A percentile compares a stretch with the other conserved stretches of the same genome.
Conservation (phyloP, 2,113 vertebrate species). For the Crocuta crocuta region DNA sequence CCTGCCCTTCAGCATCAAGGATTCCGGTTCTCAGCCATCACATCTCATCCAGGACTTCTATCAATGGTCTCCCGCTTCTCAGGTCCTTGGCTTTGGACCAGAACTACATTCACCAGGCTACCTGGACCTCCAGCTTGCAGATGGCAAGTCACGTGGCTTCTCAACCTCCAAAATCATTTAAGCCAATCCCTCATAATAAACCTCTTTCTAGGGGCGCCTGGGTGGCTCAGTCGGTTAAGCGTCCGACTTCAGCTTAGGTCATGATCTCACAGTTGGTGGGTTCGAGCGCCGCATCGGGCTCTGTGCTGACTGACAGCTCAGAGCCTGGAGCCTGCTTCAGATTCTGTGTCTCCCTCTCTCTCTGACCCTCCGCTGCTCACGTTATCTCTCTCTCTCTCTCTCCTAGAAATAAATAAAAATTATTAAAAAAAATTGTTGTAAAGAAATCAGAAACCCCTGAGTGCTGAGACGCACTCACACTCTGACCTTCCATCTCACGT, state of each 20-base stretch:
- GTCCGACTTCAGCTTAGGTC: too few relatives aligned
- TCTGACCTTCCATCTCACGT: too few relatives aligned
- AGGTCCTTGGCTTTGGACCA: neutral
- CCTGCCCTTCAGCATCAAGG: neutral
- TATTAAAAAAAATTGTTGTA: neutral
- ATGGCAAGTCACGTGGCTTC: neutral
- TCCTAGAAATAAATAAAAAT: too few relatives aligned
- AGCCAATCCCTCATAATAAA: neutral
- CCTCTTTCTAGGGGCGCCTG: neutral
- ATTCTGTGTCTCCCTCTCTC: too few relatives aligned
- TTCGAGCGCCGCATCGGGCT: too few relatives aligned
- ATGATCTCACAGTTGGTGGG: too few relatives aligned
- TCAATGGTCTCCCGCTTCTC: neutral
- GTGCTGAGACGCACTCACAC: neutral
- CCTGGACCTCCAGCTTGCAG: neutral
- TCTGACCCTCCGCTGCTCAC: too few relatives aligned
- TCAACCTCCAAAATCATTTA: neutral
- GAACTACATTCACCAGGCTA: neutral
- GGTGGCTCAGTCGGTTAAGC: too few relatives aligned
- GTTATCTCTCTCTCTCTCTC: too few relatives aligned
- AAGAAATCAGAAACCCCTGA: neutral
- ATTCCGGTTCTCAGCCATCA: neutral
- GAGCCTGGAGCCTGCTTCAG: too few relatives aligned
- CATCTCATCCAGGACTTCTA: neutral
- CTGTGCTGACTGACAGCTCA: too few relatives aligned